Base-by-base conservation (phyloP, 92 coral and sea anemone genomes). In the Siderastrea siderea region DNA sequence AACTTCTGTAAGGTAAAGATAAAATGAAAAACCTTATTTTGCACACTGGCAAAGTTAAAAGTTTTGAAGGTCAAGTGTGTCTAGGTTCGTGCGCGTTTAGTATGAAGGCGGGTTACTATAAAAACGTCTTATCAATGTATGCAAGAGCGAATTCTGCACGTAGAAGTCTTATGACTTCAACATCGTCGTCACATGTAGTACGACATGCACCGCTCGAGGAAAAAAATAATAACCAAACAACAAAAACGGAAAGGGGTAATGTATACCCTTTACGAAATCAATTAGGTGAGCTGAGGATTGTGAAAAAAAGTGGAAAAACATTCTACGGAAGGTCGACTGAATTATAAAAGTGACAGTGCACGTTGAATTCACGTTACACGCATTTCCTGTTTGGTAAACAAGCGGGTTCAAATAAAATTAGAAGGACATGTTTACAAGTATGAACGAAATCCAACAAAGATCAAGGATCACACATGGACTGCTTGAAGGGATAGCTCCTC, bases 371-470 rank as follows among this genome's bases (percentile, higher is more conserved):
- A 15, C 43, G 7, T 16, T 55, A 26, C 38, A 26, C 38, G 38
- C 12, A 68, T 81, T 68, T 81, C 86, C 77, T 57, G 75, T 82
- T 69, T 71, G 76, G 78, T 47, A 54, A 82, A 59, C 68, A 8
- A 17, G 64, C 75, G 49, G 65, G 44, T 51, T 6, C 10, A 43
- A 47, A 63, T 48, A 51, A 7, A 17, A 19, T 45, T 38, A 16
- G 45, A 47, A 15, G 45, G 9, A 10, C 8, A 5, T 12, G 68
- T 57, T 48, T 55, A 57, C 43, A 58, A 16, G 47, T 15, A 15
- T 6, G 4, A 14, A 44, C 75, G 50, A 68, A 47, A 16, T 44
- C 53, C 13, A n/a, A 43, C 57, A 68, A 59, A 5, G 8, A 45
- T 52, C 66, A 16, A 54, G 55, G 57, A 45, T 68, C 66, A 14